These are phyloP conservation scores for Toxotes jaculatrix DNA, from an alignment of 2,113 vertebrate species.

Conservation along the genomic window DNA sequence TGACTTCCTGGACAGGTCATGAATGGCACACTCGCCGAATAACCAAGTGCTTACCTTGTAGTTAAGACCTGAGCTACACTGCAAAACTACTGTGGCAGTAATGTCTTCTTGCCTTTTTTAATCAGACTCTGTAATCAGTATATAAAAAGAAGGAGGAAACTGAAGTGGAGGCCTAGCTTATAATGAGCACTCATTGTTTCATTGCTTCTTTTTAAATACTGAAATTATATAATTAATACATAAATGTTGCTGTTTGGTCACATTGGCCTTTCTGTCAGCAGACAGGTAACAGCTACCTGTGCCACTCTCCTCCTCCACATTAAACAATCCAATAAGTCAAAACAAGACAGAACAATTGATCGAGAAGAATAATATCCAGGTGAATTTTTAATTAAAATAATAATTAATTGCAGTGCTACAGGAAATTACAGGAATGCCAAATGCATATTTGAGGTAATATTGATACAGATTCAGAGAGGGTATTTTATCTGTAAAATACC, in stretches of 20 bases:
- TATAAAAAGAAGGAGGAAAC: not conserved
- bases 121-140: not conserved
- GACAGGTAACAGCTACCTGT: not conserved
- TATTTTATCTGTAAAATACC: not conserved
- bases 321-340: not conserved
- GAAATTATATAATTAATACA: not conserved
- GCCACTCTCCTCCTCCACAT: conserved; percentile 45
- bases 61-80: not conserved
- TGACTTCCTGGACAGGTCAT: not conserved
- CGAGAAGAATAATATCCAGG: too few relatives aligned
- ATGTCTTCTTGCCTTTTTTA: not conserved
- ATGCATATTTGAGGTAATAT: too few relatives aligned
- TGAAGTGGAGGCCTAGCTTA: not conserved
- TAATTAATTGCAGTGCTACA: not conserved
- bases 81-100: not conserved
- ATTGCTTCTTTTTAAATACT: not conserved
- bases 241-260: not conserved
- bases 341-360: not conserved
- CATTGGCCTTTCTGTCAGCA: not conserved
- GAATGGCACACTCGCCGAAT: not conserved
- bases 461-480: too few relatives aligned
- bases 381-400: not conserved
- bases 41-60: not conserved
- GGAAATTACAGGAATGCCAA: not conserved
- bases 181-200: not conserved